Percentiles rank a stretch among this genome's conserved stretches.
These are phyloP conservation scores for Dascillus cervinus DNA, from an alignment of 2,888 invertebrate species.

Conservation along the genomic window DNA sequence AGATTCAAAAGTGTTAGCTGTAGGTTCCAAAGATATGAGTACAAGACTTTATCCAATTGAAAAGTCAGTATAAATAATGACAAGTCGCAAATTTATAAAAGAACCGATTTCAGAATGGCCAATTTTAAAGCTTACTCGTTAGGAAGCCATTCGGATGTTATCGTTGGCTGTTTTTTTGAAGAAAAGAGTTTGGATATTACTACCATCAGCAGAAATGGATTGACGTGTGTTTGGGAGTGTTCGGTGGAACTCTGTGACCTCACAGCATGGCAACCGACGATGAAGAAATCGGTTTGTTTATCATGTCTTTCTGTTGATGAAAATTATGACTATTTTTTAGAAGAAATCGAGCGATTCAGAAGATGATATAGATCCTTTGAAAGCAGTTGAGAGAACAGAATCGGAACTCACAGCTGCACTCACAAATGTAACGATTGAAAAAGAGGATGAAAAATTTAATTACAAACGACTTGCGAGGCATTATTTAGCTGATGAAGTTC, in stretches of 20 bases:
- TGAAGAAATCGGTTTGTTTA: too few relatives aligned
- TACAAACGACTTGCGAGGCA: slow-evolving; percentile 68
- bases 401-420: slow-evolving; percentile 35
- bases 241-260: slow-evolving; percentile 65
- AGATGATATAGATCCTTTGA: slow-evolving; percentile 57
- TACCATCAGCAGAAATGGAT: slow-evolving; percentile 77
- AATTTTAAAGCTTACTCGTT: slow-evolving; percentile 73
- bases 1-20: slow-evolving; percentile 83
- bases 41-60: slow-evolving; percentile 74
- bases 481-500: slow-evolving; percentile 64
- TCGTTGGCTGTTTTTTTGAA: slow-evolving; percentile 86
- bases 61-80: slow-evolving; percentile 43
- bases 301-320: too few relatives aligned
- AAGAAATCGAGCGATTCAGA: slow-evolving; percentile 46
- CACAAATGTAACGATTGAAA: slow-evolving; percentile 40
- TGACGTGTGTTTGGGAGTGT: slow-evolving; percentile 80
- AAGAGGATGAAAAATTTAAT: slow-evolving; percentile 46
- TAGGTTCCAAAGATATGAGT: slow-evolving; percentile 86
- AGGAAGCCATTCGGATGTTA: slow-evolving; percentile 76
- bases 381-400: slow-evolving; percentile 50
- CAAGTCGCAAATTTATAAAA: neutral
- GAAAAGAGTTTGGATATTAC: slow-evolving; percentile 75
- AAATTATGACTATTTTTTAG: too few relatives aligned
- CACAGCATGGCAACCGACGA: slow-evolving; percentile 44
- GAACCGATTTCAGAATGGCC: too few relatives aligned